Base-by-base conservation (phyloP, 2,797 vertebrate genomes). In the Macrochelys suwanniensis region DNA sequence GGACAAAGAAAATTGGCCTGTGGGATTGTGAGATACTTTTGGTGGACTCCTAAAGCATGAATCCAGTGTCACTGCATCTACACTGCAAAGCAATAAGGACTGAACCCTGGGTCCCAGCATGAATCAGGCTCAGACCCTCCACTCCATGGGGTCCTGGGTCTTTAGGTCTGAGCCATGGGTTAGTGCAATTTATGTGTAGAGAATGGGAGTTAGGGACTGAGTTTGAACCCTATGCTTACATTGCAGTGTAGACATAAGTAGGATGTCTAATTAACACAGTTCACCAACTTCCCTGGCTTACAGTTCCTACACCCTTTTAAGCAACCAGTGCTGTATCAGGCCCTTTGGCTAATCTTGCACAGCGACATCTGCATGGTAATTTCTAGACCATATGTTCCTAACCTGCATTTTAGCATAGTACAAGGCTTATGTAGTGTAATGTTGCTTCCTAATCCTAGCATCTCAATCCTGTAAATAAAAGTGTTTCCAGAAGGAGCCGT, bases 401-500 rank as follows among this genome's bases (percentile, higher is more conserved):
- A 93, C 54, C 92, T 94, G 50, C 51, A 37, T 91, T 87, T 92
- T 56, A 88, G 28, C 81, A 49, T 84, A 92, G 95, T 85, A 33
- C 77, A 87, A 79, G 31, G 37, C 65, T 76, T 96, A 89, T 93
- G 74, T 42, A 89, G 51, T 74, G 74, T 92, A 95, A 96, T 95
- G 91, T 96, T 85, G 93, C 59, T 45, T 93, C 79, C 56, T 42
- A 71, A 42, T 37, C 65, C 42, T 42, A 42, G 65, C 21, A 42
- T 42, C 37, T 95, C 65, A 57, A 31, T 89, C 77, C 86, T 84
- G 50, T 0, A 1, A 92, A 96, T 59, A 93, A 82, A 91, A 71
- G 28, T 54, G 54, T 37, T 78, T 82, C 80, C 82, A 96, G 95
- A 94, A 61, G 79, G 45, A 95, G 45, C 31, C 87, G 86, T 95